Evolutionary conservation across 2,797 vertebrate genomes (phyloP).

Genomic region (Petrocephalus sullivani): DNA sequence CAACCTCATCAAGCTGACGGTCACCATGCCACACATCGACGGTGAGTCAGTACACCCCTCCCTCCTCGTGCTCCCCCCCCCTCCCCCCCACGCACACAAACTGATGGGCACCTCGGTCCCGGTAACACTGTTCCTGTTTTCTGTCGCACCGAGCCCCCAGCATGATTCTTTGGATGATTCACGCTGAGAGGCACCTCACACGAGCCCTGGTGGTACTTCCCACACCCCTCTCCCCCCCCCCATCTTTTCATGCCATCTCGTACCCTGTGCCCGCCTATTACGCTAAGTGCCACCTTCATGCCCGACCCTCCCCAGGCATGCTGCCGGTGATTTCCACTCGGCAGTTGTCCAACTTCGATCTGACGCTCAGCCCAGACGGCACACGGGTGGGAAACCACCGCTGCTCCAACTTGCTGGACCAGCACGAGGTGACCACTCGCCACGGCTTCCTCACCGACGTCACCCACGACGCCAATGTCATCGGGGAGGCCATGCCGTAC

Average conservation of each 20-base stretch:
- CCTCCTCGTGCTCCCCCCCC: neutral
- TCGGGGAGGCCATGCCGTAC: slow-evolving; percentile 73
- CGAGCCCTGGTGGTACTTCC: neutral
- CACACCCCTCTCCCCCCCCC: neutral
- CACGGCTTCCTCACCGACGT: slow-evolving; percentile 77
- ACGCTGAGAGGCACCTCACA: neutral
- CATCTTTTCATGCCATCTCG: neutral
- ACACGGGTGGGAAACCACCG: slow-evolving; percentile 83
- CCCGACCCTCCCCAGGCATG: slow-evolving; percentile 68
- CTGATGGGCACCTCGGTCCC: neutral
- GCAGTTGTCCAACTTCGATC: slow-evolving; percentile 82
- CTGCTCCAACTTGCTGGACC: slow-evolving; percentile 86
- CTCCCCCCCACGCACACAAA: neutral
- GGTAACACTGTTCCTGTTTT: neutral
- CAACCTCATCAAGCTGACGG: slow-evolving; percentile 85
- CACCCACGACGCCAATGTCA: slow-evolving; percentile 61
- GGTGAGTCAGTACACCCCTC: slow-evolving; percentile 55
- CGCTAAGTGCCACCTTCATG: neutral
- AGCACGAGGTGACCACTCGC: slow-evolving; percentile 77
- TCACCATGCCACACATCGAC: slow-evolving; percentile 91
- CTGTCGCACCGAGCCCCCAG: neutral
- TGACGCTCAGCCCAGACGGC: slow-evolving; percentile 85
- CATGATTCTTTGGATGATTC: slow-evolving; percentile 22
- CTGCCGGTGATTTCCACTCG: slow-evolving; percentile 85
- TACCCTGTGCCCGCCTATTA: neutral